Evolutionary conservation across 2,888 invertebrate species (phyloP), one percentile per base, ranked within the genome.

Genomic region (Ectobius pallidus): DNA sequence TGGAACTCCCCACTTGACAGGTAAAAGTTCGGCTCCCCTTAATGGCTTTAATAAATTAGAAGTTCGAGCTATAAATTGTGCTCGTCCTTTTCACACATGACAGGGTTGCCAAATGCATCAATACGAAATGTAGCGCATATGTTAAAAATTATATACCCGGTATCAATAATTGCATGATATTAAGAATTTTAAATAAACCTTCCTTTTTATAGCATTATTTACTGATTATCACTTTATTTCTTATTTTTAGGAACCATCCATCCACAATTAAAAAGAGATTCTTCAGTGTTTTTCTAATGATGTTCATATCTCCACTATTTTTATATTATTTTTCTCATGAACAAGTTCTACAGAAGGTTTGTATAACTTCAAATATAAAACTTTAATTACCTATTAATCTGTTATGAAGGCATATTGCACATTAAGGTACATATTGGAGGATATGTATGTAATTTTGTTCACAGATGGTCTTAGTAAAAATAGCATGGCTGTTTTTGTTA

Each of bases 251-350:
- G 80, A 92, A 96, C 81, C 95, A 97, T 83, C 95, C 96, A 16
- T 87, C 91, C 9, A 94, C 93, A 4, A 94, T 97, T 77, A 95
- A 94, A 82, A 89, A 89, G 80, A 88, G 96, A 80, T 96, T 96
- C 82, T 87, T 93, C 77, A 95, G 96, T 83, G 95, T 94, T 11
- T 89, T 90, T 77, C 85, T 92, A 75, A 93, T 95, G 85, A 91
- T 93, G 86, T 81, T 94, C 69, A 80, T 96, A 70, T 91, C 95
- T 16, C 94, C 95, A 67, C 84, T 91, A 74, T 90, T 94, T 80
- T 87, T 94, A 67, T 91, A 92, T 80, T 86, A 88, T 78, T 92
- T 93, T 79, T 86, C 93, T 42, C 86, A 89, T 73, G 87, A 88
- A 77, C 86, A 88, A 72, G 83, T 88, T 70, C 82, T 91, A 76